These are phyloP conservation scores for Psittacula echo DNA, from an alignment of 2,797 vertebrate species.

Conservation along the genomic window DNA sequence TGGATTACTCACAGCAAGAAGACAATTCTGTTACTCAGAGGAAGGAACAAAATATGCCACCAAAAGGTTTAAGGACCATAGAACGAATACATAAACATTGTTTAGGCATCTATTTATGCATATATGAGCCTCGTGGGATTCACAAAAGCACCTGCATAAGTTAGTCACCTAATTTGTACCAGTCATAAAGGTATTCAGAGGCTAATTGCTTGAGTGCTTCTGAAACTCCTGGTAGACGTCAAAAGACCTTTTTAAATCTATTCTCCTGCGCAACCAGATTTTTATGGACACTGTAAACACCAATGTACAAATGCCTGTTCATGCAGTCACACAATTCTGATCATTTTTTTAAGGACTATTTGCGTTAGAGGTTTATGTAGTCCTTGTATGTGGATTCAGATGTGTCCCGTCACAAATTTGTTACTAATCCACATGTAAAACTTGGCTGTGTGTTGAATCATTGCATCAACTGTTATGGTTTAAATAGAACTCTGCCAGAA, in stretches of 20 bases:
- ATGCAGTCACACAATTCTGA: not conserved
- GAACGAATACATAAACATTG: conserved; percentile 36
- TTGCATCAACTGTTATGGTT: not conserved
- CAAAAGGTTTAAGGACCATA: not conserved
- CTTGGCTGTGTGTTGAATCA: not conserved
- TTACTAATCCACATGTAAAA: not conserved
- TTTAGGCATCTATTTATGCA: conserved; percentile 52
- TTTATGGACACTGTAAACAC: conserved; percentile 40
- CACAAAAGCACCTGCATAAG: conserved; percentile 45
- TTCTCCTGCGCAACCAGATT: not conserved
- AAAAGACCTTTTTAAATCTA: conserved; percentile 59
- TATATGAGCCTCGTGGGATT: conserved; percentile 50
- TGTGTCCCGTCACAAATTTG: not conserved
- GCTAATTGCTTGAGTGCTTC: conserved; percentile 56
- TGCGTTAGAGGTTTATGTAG: not conserved
- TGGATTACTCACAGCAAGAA: conserved; percentile 44
- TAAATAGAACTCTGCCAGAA: not conserved
- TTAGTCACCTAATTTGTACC: conserved; percentile 55
- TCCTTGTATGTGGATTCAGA: not conserved
- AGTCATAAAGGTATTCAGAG: conserved; percentile 22
- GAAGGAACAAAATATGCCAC: conserved; percentile 60
- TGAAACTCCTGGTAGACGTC: not conserved
- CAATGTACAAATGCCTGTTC: not conserved
- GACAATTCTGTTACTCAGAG: conserved; percentile 56
- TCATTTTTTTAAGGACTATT: not conserved